Evolutionary conservation across 2,113 vertebrate genomes (phyloP).

Genomic region (Helogale parvula): DNA sequence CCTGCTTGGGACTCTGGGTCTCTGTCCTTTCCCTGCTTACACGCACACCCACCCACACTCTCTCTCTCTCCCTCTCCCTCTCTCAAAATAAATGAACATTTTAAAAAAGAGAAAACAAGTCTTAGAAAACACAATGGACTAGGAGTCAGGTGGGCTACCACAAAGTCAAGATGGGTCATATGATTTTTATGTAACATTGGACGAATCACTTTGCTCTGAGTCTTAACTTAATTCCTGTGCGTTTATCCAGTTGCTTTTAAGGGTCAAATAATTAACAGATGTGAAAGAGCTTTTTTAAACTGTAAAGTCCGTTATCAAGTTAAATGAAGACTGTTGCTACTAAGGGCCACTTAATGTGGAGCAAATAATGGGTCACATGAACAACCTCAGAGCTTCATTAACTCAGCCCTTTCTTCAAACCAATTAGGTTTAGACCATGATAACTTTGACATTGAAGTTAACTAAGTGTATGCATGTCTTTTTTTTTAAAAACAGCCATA

Average conservation of each 20-base stretch:
- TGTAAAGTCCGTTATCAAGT: constrained; percentile 23
- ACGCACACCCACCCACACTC: too few species aligned
- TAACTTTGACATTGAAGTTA: constrained; percentile 10
- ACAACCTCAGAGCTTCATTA: not conserved
- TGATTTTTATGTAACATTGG: not conserved
- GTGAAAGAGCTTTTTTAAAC: constrained; percentile 1
- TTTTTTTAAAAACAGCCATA: not conserved
- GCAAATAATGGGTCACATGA: not conserved
- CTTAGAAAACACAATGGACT: not conserved
- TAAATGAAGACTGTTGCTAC: not conserved
- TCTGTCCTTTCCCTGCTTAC: too few species aligned
- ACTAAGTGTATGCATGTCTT: not conserved
- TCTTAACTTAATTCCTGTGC: constrained; percentile 2
- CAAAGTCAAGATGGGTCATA: not conserved
- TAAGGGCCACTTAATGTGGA: not conserved
- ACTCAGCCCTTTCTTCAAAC: constrained; percentile 7
- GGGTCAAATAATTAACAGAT: not conserved
- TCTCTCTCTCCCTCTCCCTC: too few species aligned
- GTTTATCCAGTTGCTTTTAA: constrained; percentile 42
- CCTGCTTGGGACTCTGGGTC: too few species aligned
- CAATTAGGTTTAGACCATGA: not conserved
- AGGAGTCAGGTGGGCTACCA: not conserved
- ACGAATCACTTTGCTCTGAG: not conserved
- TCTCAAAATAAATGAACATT: too few species aligned
- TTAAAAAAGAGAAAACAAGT: not conserved